A percentile compares a stretch with the other conserved stretches of the same genome.
phyloP scores from a whole-genome alignment of 2,888 invertebrate species.

The Dinocampus coccinellae region DNA sequence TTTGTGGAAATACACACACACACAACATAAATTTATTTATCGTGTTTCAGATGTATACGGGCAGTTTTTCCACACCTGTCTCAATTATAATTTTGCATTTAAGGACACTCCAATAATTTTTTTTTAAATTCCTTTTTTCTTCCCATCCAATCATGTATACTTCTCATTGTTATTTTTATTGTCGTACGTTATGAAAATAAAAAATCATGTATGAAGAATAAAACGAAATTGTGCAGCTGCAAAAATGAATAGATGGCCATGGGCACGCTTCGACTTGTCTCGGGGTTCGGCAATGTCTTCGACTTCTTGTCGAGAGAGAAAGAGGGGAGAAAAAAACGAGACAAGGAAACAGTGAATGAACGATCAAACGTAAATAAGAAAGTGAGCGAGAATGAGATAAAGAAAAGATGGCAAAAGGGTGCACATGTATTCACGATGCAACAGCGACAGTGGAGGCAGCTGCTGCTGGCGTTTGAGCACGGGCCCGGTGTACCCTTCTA shows the following conservation, averaged over 20 bases:
- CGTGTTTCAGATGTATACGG: neutral
- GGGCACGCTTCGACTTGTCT: conserved; percentile 37
- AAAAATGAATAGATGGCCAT: conserved; percentile 1
- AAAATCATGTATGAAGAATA: neutral
- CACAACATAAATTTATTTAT: neutral
- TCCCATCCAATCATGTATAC: neutral
- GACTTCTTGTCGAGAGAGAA: conserved; percentile 16
- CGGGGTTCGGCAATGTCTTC: neutral
- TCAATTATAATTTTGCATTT: neutral
- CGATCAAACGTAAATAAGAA: conserved; percentile 16
- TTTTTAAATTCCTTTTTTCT: too few relatives aligned
- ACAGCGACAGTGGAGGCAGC: conserved; percentile 34
- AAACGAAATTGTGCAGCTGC: conserved; percentile 8
- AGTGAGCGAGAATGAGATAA: conserved; percentile 25
- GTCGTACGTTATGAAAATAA: neutral
- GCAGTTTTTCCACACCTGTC: neutral
- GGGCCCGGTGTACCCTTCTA: conserved; percentile 61
- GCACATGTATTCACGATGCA: conserved; percentile 5
- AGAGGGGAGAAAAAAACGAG: neutral
- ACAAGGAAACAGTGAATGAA: conserved; percentile 16
- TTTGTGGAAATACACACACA: neutral
- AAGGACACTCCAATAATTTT: neutral
- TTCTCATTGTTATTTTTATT: neutral
- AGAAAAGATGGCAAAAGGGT: conserved; percentile 25
- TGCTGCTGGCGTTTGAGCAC: conserved; percentile 44